Evolutionary conservation across 2,113 vertebrate genomes (phyloP).

Genomic region (Onychostoma macrolepis): DNA sequence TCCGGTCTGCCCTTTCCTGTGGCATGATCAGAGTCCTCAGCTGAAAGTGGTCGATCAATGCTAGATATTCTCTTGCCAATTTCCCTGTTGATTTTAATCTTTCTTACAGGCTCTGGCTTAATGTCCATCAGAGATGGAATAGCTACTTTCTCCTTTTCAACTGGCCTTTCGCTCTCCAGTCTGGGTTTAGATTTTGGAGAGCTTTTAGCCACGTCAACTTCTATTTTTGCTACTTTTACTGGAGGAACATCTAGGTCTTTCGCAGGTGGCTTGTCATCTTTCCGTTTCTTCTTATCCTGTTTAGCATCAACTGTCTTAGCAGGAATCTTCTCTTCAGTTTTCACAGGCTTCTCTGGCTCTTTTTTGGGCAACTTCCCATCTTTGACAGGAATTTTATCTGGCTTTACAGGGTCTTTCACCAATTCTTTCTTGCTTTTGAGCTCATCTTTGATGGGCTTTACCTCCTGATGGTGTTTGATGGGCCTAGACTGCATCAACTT

Average conservation of each 20-base stretch:
- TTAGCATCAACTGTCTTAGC: conserved; percentile 76
- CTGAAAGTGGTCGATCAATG: conserved; percentile 67
- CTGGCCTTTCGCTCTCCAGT: conserved; percentile 46
- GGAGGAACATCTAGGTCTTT: conserved; percentile 74
- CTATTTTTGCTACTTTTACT: conserved; percentile 72
- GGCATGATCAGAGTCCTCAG: conserved; percentile 71
- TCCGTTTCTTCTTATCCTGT: conserved; percentile 83
- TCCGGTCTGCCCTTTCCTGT: conserved; percentile 74
- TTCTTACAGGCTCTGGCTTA: conserved; percentile 83
- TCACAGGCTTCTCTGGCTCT: conserved; percentile 75
- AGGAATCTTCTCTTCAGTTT: conserved; percentile 68
- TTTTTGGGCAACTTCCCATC: conserved; percentile 78
- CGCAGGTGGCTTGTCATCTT: conserved; percentile 78
- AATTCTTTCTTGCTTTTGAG: conserved; percentile 77
- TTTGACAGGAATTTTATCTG: conserved; percentile 74
- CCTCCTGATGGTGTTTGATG: conserved; percentile 79
- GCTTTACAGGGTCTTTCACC: conserved; percentile 73
- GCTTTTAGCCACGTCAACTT: conserved; percentile 72
- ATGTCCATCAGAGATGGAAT: conserved; percentile 60
- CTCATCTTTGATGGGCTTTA: conserved; percentile 79
- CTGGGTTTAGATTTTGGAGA: conserved; percentile 73
- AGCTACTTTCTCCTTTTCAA: conserved; percentile 54
- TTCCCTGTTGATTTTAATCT: conserved; percentile 92
- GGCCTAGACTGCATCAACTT: conserved; percentile 77
- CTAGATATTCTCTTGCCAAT: conserved; percentile 85